Base-by-base conservation (phyloP, 2,888 invertebrate species). In the Molanna angustata region DNA sequence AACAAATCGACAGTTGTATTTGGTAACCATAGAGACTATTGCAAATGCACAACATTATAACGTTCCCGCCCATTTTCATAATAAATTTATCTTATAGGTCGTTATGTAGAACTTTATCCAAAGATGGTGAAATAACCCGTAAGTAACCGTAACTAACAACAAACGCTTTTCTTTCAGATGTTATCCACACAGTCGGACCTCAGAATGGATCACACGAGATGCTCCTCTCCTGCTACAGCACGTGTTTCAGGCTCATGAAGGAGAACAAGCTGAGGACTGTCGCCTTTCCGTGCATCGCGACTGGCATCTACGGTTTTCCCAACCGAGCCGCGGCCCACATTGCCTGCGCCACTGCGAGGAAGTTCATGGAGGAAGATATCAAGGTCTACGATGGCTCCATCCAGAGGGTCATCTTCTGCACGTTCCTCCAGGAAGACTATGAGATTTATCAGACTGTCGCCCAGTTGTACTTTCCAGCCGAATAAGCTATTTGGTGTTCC, bases 101-200 rank as follows among this genome's bases (percentile, higher is more conserved):
- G n/a, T n/a, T n/a, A n/a, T n/a, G n/a, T n/a, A n/a, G n/a, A n/a
- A n/a, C n/a, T n/a, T n/a, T n/a, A n/a, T n/a, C n/a, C n/a, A n/a
- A n/a, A n/a, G n/a, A n/a, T n/a, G n/a, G n/a, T n/a, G n/a, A n/a
- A n/a, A n/a, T n/a, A n/a, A n/a, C n/a, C n/a, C n/a, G n/a, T n/a
- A n/a, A n/a, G n/a, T n/a, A n/a, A n/a, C n/a, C n/a, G n/a, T n/a
- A n/a, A n/a, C n/a, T n/a, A n/a, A n/a, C n/a, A n/a, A n/a, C n/a
- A n/a, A n/a, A n/a, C n/a, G n/a, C n/a, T n/a, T n/a, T 37, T 56
- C 57, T 79, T 80, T 35, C 74, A 92, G 92, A 90, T 75, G 83
- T 94, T 0, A 90, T 94, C 60, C 92, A 93, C 66, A 92, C 94
- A 4, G 94, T 94, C 14, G 94, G 94, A 0, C 94, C 94, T 1